Base-by-base conservation (phyloP, 2,888 invertebrate genomes). In the Perithous albicinctus region DNA sequence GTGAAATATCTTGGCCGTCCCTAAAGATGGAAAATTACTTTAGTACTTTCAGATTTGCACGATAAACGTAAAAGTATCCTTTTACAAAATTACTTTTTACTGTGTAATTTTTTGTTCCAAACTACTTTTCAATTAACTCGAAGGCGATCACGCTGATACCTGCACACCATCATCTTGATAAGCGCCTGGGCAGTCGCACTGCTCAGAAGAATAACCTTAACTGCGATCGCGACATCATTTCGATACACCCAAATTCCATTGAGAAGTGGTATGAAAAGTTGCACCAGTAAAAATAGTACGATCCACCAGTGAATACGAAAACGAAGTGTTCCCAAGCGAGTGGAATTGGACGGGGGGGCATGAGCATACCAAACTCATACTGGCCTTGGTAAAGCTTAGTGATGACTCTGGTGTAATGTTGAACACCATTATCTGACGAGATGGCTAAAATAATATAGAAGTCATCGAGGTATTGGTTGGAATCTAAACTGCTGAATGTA, bases 151-250 rank as follows among this genome's bases (percentile, higher is more conserved):
- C 78, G 63, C 46, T 85, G 73, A 4, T 85, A 54, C 67, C 80
- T 84, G 51, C 87, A 88, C 12, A 87, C 59, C 12, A 89, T 78
- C 35, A 88, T 78, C 76, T 89, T 88, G 2, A 87, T 74, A 3
- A 87, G 54, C 3, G 87, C 84, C 84, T 89, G 88, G 3, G 66
- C 59, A 0, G 85, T 32, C 4, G 88, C 87, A 8, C 84, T 86
- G 15, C 86, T 78, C 78, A 89, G 86, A 7, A 87, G 87, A n/a
- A 88, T 48, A 0, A 87, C 80, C 78, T 88, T 87, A 46, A 86
- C 87, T 35, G 87, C 59, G 3, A 74, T 56, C 7, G 77, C 61
- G 3, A 85, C n/a, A 54, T 88, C 84, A 10, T 84, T 32, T 15
- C 83, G 78, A 66, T 77, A 86, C 41, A 85, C 66, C 78, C 85